A percentile compares a stretch with the other conserved stretches of the same genome.
Conservation (phyloP, 2,888 invertebrate species). For the Pycnomerus fuliginosus region DNA sequence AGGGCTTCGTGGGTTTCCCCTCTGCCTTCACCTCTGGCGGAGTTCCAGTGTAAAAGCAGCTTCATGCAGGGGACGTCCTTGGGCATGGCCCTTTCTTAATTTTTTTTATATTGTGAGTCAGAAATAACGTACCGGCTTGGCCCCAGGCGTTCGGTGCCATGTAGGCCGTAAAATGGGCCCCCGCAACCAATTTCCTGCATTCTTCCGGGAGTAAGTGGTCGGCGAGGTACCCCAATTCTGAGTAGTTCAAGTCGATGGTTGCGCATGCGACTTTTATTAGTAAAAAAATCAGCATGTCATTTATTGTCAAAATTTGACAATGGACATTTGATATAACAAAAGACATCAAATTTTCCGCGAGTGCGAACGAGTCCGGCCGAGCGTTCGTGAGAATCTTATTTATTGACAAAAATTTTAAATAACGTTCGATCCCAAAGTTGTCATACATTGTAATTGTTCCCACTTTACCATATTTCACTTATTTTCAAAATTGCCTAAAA, state of each 20-base stretch:
- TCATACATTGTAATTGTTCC: too few species aligned
- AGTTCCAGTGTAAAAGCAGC: constrained; percentile 62
- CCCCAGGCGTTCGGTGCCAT: constrained; percentile 52
- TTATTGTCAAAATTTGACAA: too few species aligned
- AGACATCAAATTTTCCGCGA: too few species aligned
- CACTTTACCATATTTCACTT: too few species aligned
- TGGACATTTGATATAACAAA: too few species aligned
- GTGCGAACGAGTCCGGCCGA: too few species aligned
- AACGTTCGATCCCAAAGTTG: too few species aligned
- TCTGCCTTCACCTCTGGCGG: constrained; percentile 54
- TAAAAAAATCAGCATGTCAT: too few species aligned
- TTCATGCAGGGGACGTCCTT: constrained; percentile 58
- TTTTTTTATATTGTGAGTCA: background rate
- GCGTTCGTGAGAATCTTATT: too few species aligned
- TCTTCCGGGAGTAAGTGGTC: constrained; percentile 58
- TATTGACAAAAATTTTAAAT: too few species aligned
- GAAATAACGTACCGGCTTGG: constrained; percentile 47
- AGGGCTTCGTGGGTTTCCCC: constrained; percentile 60
- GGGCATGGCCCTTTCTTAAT: constrained; percentile 43
- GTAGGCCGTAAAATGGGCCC: constrained; percentile 57
- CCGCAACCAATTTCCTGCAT: constrained; percentile 60
- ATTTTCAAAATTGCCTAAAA: too few species aligned
- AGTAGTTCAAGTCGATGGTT: constrained; percentile 48
- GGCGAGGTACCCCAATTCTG: constrained; percentile 57
- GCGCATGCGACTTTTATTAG: constrained; percentile 4